Evolutionary conservation across 2,888 invertebrate genomes (phyloP), one percentile per base, ranked within the genome.

Genomic region (Megalurothrips usitatus): DNA sequence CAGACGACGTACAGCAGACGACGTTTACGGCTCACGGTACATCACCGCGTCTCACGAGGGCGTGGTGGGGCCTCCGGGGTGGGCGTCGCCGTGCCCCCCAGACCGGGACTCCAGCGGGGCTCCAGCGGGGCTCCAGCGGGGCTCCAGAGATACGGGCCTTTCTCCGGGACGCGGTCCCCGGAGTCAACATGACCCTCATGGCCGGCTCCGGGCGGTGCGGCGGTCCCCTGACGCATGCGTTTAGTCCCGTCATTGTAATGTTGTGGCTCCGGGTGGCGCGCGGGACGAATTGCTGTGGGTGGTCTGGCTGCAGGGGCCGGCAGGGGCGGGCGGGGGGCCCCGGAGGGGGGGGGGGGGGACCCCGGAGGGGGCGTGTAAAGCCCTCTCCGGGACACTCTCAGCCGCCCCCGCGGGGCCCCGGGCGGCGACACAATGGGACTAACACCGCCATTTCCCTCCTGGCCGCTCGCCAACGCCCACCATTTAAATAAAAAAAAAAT

Each of bases 261-360:
- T 43, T 43, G 17, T 12, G 68, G 68, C n/a, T n/a, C 9, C 68
- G 68, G n/a, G 68, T 23, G 68, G 12, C 68, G 0, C 68, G 68
- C 26, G 68, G 23, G 68, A 75, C 68, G 68, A 75, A 75, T 75
- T 75, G 68, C 68, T 26, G 23, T 75, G 68, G 68, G 68, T 75
- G 68, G 68, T 75, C 68, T 26, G 1, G 34, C 10, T 9, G 52
- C 10, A 19, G 34, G 68, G 68, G 63, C 23, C 63, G n/a, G n/a
- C 63, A 12, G 12, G 9, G 6, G 34, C 34, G 34, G 34, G 34
- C 3, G 34, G 34, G 34, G 34, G 34, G 34, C 34, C 34, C 34
- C 34, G 6, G 6, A 43, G 34, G 3, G 34, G 2, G 34, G 34
- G 34, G 34, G 6, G 34, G 34, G 34, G 34, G n/a, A n/a, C n/a